phyloP scores from a whole-genome alignment of 2,797 vertebrate genomes.

The Silurus lanzhouensis region DNA sequence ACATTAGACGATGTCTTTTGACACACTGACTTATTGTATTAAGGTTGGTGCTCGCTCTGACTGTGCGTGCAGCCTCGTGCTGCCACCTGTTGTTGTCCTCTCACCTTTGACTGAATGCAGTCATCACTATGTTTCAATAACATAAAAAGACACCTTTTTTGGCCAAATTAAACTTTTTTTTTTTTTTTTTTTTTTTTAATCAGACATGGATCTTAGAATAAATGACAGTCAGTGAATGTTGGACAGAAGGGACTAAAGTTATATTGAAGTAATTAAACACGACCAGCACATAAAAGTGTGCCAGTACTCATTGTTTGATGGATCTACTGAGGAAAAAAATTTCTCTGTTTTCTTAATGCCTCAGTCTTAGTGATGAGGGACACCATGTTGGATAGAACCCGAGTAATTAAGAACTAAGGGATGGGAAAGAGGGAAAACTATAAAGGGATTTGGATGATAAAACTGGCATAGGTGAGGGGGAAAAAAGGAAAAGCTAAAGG shows the following conservation, averaged over 20 bases:
- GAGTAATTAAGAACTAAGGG: not conserved
- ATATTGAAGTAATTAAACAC: not conserved
- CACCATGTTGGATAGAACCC: not conserved
- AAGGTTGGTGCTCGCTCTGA: no score
- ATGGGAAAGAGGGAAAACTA: not conserved
- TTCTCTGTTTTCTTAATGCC: not conserved
- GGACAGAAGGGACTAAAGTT: not conserved
- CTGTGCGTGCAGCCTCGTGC: no score
- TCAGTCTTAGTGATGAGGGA: not conserved
- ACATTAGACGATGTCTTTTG: no score
- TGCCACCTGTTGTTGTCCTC: no score
- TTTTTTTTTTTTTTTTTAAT: no score
- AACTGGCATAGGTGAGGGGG: not conserved
- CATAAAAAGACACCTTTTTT: no score
- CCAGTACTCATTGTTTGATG: not conserved
- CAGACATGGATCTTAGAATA: no score
- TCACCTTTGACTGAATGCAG: no score
- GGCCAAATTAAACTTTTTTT: no score
- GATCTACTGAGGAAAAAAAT: not conserved
- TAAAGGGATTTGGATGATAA: not conserved
- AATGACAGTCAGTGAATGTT: no score
- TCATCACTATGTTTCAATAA: no score
- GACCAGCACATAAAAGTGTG: not conserved
- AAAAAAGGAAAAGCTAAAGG: not conserved
- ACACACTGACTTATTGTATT: no score